Percentiles rank a stretch among this genome's conserved stretches.
Evolutionary conservation across 1,140 invertebrate species (phyloP).

Genomic region (Drosophila dunni): DNA sequence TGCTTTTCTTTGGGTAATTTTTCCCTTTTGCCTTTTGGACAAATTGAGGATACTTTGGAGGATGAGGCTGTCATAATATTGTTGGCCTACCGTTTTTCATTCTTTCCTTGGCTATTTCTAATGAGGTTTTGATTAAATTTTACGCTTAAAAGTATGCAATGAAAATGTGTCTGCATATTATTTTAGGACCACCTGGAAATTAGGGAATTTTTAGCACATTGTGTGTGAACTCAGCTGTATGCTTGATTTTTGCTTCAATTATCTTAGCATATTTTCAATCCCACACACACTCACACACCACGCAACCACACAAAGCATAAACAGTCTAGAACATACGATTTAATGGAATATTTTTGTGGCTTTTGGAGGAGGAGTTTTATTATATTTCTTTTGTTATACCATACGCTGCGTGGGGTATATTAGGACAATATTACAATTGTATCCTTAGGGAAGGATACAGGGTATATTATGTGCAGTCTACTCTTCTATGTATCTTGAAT

Average conservation of each 20-base stretch:
- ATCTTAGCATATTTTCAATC: conserved; percentile 58
- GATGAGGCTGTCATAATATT: conserved; percentile 38
- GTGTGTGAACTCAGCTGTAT: conserved; percentile 9
- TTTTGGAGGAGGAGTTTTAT: conserved; percentile 5
- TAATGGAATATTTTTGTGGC: conserved; percentile 29
- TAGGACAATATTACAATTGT: too few relatives aligned
- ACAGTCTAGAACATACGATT: conserved; percentile 27
- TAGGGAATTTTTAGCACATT: conserved; percentile 10
- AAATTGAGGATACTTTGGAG: background rate
- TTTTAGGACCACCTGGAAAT: conserved; percentile 50
- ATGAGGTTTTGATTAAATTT: conserved; percentile 78
- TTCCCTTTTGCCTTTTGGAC: background rate
- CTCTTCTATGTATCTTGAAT: conserved; percentile 12
- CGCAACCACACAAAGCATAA: conserved; percentile 30
- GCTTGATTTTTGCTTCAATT: conserved; percentile 48
- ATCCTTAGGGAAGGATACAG: too few relatives aligned
- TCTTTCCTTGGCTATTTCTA: conserved; percentile 8
- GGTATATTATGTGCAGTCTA: background rate
- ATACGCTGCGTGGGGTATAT: background rate
- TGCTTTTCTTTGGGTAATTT: conserved; percentile 2
- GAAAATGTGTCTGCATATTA: conserved; percentile 52
- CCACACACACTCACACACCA: conserved; percentile 5
- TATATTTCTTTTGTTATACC: conserved; percentile 22
- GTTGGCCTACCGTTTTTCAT: background rate
- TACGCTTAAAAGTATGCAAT: conserved; percentile 49